A percentile compares a stretch with the other conserved stretches of the same genome.
Conservation (phyloP, 2,797 vertebrate genomes). For the Prunella strophiata region DNA sequence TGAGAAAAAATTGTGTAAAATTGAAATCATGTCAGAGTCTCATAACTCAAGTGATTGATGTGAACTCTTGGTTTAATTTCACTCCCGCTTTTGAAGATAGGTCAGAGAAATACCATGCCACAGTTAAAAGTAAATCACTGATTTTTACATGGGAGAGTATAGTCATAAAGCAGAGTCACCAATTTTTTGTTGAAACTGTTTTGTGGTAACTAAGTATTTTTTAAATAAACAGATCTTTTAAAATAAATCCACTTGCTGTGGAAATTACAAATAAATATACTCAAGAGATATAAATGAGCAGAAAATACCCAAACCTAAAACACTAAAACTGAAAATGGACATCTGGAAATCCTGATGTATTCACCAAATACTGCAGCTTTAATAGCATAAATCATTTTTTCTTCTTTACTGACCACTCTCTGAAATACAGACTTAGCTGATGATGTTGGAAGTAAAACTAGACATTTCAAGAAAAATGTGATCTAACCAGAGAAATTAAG, state of each 20-base stretch:
- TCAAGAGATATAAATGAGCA: background rate
- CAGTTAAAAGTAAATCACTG: background rate
- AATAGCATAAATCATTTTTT: background rate
- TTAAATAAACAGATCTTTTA: background rate
- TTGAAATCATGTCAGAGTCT: conserved; percentile 25
- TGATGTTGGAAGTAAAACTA: background rate
- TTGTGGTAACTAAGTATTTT: background rate
- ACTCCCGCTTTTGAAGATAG: conserved; percentile 26
- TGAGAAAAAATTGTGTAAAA: conserved; percentile 44
- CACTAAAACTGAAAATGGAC: background rate
- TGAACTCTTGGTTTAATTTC: conserved; percentile 28
- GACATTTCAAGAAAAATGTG: background rate
- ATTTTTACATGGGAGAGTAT: background rate
- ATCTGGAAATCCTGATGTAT: background rate
- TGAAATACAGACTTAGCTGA: background rate
- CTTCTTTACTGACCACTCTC: background rate
- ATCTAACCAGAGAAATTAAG: background rate
- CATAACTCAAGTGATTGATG: background rate
- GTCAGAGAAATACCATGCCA: conserved; percentile 3
- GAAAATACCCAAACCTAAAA: background rate
- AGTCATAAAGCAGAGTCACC: background rate
- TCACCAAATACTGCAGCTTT: background rate
- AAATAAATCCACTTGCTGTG: background rate
- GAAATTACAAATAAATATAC: background rate
- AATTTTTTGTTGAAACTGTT: background rate